These are phyloP conservation scores for Scyliorhinus canicula DNA, from an alignment of 2,797 vertebrate species.

Conservation along the genomic window DNA sequence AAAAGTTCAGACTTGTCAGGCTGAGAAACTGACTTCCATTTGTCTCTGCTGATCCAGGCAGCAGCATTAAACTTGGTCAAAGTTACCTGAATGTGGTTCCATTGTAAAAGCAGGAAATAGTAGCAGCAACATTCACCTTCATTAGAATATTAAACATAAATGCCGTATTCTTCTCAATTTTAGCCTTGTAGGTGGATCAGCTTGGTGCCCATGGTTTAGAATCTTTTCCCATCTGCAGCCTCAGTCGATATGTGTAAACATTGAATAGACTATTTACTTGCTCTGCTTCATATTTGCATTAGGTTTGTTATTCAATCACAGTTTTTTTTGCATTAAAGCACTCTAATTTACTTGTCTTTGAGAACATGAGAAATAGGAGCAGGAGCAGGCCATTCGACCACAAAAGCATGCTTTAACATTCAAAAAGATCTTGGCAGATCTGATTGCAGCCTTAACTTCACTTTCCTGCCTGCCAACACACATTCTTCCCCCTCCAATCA, in stretches of 20 bases:
- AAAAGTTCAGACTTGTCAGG: not conserved
- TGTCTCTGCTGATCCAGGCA: not conserved
- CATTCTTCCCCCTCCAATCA: too few relatives aligned
- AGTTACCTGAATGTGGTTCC: not conserved
- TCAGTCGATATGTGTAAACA: not conserved
- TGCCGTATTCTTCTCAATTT: not conserved
- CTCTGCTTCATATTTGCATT: not conserved
- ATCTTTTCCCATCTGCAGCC: not conserved
- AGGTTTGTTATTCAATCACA: not conserved
- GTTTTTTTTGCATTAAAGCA: not conserved
- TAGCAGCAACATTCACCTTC: not conserved
- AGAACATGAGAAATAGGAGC: not conserved
- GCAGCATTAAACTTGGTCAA: not conserved
- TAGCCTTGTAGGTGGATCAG: not conserved
- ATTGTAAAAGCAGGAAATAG: not conserved
- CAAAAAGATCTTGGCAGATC: not conserved
- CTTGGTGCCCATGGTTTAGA: not conserved
- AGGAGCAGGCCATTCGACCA: not conserved
- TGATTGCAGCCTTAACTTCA: not conserved
- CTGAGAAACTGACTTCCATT: not conserved
- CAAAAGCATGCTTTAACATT: not conserved
- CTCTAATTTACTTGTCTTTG: not conserved
- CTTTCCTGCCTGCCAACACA: not conserved
- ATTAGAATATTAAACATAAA: not conserved
- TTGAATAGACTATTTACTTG: not conserved